phyloP scores from a whole-genome alignment of 2,888 invertebrate species.

The Drosophila meridiana region DNA sequence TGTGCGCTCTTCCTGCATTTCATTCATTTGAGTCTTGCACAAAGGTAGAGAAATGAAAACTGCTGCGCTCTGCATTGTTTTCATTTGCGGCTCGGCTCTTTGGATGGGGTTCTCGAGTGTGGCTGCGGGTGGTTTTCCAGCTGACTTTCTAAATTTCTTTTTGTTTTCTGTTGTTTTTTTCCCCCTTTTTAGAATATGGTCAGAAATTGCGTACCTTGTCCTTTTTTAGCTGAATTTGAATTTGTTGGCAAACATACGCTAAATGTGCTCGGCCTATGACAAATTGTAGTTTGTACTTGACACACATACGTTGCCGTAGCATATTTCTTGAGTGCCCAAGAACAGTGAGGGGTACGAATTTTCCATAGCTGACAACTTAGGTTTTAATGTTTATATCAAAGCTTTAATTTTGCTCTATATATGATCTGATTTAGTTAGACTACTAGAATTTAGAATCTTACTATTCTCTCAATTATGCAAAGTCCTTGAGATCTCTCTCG shows the following conservation, averaged over 20 bases:
- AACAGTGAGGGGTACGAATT: not conserved
- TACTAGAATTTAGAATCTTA: too few species aligned
- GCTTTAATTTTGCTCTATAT: too few species aligned
- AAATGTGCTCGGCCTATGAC: slow-evolving; percentile 68
- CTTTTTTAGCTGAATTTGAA: slow-evolving; percentile 62
- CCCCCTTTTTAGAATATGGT: slow-evolving; percentile 35
- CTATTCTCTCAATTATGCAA: not conserved
- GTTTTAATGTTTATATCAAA: too few species aligned
- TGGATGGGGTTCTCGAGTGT: slow-evolving; percentile 4
- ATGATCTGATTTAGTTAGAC: not conserved
- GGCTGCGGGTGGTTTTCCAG: slow-evolving; percentile 25
- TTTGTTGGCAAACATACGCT: slow-evolving; percentile 73
- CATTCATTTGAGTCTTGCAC: slow-evolving; percentile 65
- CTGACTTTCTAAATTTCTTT: slow-evolving; percentile 36
- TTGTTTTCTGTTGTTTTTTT: slow-evolving; percentile 3
- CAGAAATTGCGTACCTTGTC: slow-evolving; percentile 47
- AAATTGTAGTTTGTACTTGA: slow-evolving; percentile 60
- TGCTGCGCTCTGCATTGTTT: slow-evolving; percentile 76
- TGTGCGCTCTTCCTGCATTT: slow-evolving; percentile 41
- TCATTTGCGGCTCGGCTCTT: slow-evolving; percentile 60
- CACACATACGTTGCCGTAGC: slow-evolving; percentile 23
- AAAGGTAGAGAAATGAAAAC: slow-evolving; percentile 77
- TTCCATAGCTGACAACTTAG: not conserved
- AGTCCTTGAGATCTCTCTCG: not conserved
- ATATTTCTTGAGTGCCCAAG: slow-evolving; percentile 51